phyloP scores from a whole-genome alignment of 2,797 vertebrate genomes.

The Malurus splendens region DNA sequence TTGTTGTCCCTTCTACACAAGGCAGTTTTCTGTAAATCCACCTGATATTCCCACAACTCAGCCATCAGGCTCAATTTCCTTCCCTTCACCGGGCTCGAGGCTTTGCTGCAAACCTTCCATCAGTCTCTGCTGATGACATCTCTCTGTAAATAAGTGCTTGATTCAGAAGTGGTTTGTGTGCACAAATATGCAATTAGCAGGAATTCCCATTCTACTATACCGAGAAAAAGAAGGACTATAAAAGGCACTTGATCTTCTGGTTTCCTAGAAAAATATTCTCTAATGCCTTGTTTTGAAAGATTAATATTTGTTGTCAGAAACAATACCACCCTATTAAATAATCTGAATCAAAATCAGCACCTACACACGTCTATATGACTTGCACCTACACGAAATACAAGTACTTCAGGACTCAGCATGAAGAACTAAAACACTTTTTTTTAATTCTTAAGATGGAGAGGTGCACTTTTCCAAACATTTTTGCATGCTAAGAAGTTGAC shows the following conservation, averaged over 20 bases:
- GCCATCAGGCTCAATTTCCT: neutral
- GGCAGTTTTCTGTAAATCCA: neutral
- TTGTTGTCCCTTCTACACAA: neutral
- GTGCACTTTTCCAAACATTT: neutral
- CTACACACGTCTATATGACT: neutral
- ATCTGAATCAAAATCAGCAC: constrained; percentile 26
- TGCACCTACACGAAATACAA: neutral
- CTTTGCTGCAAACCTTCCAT: neutral
- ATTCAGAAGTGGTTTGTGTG: neutral
- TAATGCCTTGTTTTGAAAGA: constrained; percentile 29
- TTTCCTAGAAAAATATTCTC: neutral
- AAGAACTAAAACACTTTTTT: neutral
- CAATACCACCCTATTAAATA: constrained; percentile 26
- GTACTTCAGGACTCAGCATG: neutral
- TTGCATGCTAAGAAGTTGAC: neutral
- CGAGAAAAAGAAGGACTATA: neutral
- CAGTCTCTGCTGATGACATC: neutral
- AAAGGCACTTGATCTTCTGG: neutral
- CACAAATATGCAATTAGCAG: neutral
- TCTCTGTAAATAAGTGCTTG: neutral
- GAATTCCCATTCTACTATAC: neutral
- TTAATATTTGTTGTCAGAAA: constrained; percentile 37
- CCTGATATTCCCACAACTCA: neutral
- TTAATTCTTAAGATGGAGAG: neutral
- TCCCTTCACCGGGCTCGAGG: neutral